These are phyloP conservation scores for Circaetus cinerascens DNA, from an alignment of 2,113 vertebrate species.

Conservation along the genomic window DNA sequence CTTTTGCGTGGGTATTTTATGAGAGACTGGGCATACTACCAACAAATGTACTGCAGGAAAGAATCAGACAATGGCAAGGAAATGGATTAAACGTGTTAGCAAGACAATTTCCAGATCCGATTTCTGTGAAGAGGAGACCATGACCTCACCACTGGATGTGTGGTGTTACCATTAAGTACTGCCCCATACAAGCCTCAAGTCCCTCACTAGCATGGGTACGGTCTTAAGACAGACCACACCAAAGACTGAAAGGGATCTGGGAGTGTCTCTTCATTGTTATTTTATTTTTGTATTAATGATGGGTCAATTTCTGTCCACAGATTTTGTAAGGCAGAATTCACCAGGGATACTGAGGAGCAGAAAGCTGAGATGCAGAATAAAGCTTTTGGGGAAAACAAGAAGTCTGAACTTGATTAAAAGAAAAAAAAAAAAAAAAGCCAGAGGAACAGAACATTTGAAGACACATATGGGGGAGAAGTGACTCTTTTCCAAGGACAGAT, in stretches of 20 bases:
- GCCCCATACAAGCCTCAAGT: not conserved
- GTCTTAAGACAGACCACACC: slow-evolving; percentile 33
- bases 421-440: not conserved
- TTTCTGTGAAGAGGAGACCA: slow-evolving; percentile 42
- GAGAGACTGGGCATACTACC: slow-evolving; percentile 46
- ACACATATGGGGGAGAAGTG: not conserved
- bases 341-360: slow-evolving; percentile 21
- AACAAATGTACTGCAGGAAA: slow-evolving; percentile 62
- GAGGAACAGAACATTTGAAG: slow-evolving; percentile 24
- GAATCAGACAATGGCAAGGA: slow-evolving; percentile 63
- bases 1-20: slow-evolving; percentile 40
- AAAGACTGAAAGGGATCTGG: slow-evolving; percentile 34
- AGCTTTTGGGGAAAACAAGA: slow-evolving; percentile 42
- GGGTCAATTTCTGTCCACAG: slow-evolving; percentile 25
- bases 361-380: slow-evolving; percentile 36
- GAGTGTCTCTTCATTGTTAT: slow-evolving; percentile 53
- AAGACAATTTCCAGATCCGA: slow-evolving; percentile 54
- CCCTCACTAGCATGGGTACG: not conserved
- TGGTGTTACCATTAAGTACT: not conserved
- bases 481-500: slow-evolving; percentile 26
- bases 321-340: slow-evolving; percentile 53
- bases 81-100: slow-evolving; percentile 61
- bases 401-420: slow-evolving; percentile 49
- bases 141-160: slow-evolving; percentile 47
- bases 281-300: slow-evolving; percentile 32